These are phyloP conservation scores for Cremastobaeus sp. DNA, from an alignment of 2,888 invertebrate species.

Conservation along the genomic window DNA sequence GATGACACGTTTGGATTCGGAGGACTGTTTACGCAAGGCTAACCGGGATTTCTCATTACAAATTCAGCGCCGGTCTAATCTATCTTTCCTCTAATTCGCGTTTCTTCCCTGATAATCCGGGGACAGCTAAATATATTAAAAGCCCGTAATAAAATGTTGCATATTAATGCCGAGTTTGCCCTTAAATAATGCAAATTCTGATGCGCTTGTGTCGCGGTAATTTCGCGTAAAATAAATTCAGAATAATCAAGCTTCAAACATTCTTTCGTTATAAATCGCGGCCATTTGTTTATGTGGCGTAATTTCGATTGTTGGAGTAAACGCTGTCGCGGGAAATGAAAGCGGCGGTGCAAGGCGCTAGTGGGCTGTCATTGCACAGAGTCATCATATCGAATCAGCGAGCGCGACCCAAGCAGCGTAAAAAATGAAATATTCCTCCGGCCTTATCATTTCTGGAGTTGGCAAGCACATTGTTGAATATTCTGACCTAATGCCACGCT, in stretches of 20 bases:
- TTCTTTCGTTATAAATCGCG: too few species aligned
- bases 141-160: background rate
- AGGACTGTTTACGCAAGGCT: conserved; percentile 26
- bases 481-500: conserved; percentile 43
- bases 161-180: too few species aligned
- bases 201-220: too few species aligned
- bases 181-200: too few species aligned
- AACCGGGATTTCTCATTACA: conserved; percentile 12
- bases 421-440: conserved; percentile 32
- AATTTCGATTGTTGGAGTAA: too few species aligned
- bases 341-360: background rate
- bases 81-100: background rate
- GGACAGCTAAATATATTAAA: background rate
- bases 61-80: conserved; percentile 16
- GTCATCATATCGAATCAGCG: conserved; percentile 24
- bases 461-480: conserved; percentile 44
- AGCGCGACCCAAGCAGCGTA: conserved; percentile 6
- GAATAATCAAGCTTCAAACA: too few species aligned
- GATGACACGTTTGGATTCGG: conserved; percentile 37
- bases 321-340: conserved; percentile 9
- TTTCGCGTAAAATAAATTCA: too few species aligned
- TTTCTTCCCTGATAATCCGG: background rate
- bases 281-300: too few species aligned
- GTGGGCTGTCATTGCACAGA: conserved; percentile 8
- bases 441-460: conserved; percentile 40